Evolutionary conservation across 1,140 invertebrate genomes (phyloP).

Genomic region (Hydropsyche tenuis): DNA sequence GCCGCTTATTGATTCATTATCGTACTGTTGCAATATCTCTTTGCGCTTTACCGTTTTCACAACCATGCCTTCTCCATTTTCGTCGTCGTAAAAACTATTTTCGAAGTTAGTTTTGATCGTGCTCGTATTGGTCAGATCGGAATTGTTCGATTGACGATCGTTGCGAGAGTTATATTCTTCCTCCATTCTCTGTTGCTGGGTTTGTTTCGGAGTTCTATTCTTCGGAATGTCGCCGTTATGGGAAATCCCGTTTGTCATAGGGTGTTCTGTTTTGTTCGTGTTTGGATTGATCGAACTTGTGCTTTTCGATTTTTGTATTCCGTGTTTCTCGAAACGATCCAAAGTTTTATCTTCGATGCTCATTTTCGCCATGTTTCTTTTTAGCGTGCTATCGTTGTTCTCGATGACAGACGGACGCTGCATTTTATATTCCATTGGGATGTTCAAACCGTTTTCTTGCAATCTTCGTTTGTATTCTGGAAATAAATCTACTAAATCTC

Average conservation of each 20-base stretch:
- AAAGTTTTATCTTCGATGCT: conserved; percentile 59
- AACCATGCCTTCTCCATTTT: conserved; percentile 66
- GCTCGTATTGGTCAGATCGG: conserved; percentile 61
- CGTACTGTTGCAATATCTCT: conserved; percentile 73
- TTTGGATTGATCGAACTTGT: conserved; percentile 61
- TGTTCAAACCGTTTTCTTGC: conserved; percentile 59
- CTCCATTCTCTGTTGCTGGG: conserved; percentile 58
- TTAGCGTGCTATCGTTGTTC: conserved; percentile 45
- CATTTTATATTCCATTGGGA: conserved; percentile 54
- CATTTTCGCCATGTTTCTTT: conserved; percentile 55
- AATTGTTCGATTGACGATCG: conserved; percentile 58
- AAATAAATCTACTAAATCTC: conserved; percentile 77
- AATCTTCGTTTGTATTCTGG: conserved; percentile 63
- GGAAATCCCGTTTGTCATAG: conserved; percentile 28
- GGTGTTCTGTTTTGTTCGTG: conserved; percentile 52
- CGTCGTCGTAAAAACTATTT: conserved; percentile 69
- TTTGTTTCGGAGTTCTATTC: conserved; percentile 61
- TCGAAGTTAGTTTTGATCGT: conserved; percentile 63
- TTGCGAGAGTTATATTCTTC: conserved; percentile 59
- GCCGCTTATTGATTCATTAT: conserved; percentile 64
- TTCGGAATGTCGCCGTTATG: conserved; percentile 53
- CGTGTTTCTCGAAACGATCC: conserved; percentile 60
- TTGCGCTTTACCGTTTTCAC: conserved; percentile 72
- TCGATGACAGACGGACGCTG: conserved; percentile 43
- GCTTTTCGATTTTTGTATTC: conserved; percentile 61